Evolutionary conservation across 2,888 invertebrate species (phyloP).

Genomic region (Encarsia formosa): DNA sequence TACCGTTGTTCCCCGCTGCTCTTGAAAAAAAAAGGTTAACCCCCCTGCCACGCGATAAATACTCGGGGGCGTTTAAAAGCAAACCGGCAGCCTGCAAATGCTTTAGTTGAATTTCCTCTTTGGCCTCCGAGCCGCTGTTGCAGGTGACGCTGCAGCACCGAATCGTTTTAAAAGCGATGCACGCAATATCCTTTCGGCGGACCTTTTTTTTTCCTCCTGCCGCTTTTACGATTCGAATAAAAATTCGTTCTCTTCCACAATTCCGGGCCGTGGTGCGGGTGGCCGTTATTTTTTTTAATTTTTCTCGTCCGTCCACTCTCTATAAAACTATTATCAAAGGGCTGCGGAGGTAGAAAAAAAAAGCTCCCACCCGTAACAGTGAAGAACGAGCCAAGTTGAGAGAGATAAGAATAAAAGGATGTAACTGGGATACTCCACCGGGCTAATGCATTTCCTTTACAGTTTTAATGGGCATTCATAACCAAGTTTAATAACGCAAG

Average conservation of each 20-base stretch:
- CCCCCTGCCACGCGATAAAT: slow-evolving; percentile 35
- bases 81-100: slow-evolving; percentile 31
- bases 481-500: slow-evolving; percentile 50
- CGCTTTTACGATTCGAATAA: slow-evolving; percentile 3
- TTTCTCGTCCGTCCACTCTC: no score
- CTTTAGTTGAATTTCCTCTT: slow-evolving; percentile 28
- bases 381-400: no score
- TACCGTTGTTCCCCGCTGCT: slow-evolving; percentile 26
- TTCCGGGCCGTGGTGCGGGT: no score
- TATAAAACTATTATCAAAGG: no score
- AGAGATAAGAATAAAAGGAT: slow-evolving; percentile 20
- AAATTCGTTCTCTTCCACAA: no score
- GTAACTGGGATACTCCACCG: slow-evolving; percentile 15
- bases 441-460: slow-evolving; percentile 52
- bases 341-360: no score
- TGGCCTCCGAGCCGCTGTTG: no score
- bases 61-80: slow-evolving; percentile 47
- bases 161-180: slow-evolving; percentile 28
- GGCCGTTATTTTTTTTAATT: no score
- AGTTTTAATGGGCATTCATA: slow-evolving; percentile 52
- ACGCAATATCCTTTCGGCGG: slow-evolving; percentile 15
- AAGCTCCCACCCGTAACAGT: no score
- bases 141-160: slow-evolving; percentile 17
- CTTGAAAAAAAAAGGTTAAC: slow-evolving; percentile 22
- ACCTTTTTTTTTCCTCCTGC: slow-evolving; percentile 15